Evolutionary conservation across 2,797 vertebrate species (phyloP).

Genomic region (Protonibea diacanthus): DNA sequence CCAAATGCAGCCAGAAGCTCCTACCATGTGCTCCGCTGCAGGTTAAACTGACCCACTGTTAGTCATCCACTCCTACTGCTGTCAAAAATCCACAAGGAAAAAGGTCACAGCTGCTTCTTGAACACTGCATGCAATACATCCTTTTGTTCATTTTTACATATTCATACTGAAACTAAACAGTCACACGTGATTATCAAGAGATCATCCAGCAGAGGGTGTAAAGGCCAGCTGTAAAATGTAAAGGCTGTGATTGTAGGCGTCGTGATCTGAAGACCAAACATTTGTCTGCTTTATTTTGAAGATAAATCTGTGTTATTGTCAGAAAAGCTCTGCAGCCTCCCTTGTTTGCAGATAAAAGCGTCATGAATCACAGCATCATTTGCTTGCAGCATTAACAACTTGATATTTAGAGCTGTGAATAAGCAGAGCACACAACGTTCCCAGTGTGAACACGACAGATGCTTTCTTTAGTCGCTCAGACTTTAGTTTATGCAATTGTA

Average conservation of each 20-base stretch:
- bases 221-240: neutral
- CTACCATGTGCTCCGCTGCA: neutral
- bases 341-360: slow-evolving; percentile 13
- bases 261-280: neutral
- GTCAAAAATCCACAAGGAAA: neutral
- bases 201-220: neutral
- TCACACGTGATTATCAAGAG: neutral
- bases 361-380: slow-evolving; percentile 25
- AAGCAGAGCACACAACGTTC: neutral
- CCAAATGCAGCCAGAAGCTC: neutral
- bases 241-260: neutral
- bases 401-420: slow-evolving; percentile 14
- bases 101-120: neutral
- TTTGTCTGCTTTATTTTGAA: neutral
- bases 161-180: neutral
- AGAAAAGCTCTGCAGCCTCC: neutral
- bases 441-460: slow-evolving; percentile 10
- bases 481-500: neutral
- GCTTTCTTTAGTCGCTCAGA: slow-evolving; percentile 9
- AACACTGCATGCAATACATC: neutral
- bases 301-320: slow-evolving; percentile 2
- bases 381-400: neutral
- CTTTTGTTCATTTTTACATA: neutral
- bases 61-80: neutral
- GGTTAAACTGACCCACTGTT: slow-evolving; percentile 13